Percentiles rank a stretch among this genome's conserved stretches.
Evolutionary conservation across 2,888 invertebrate genomes (phyloP).

Genomic region (Imbricaverruca yamaguchii): DNA sequence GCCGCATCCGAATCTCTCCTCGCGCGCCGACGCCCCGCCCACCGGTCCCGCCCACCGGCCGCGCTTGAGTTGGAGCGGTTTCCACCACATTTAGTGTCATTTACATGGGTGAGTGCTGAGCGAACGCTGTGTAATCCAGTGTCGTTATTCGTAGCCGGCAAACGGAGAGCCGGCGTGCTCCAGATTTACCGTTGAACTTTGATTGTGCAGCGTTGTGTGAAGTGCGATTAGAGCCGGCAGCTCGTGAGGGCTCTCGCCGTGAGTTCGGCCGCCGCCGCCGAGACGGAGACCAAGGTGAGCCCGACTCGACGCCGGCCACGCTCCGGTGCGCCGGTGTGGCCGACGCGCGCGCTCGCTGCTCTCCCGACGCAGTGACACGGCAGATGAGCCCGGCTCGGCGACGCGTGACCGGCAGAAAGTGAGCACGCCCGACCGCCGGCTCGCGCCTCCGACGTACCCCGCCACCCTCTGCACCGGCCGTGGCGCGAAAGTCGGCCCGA

Average conservation of each 20-base stretch:
- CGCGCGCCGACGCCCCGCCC: background rate
- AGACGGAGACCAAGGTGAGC: background rate
- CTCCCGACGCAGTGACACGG: background rate
- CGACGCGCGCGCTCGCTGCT: background rate
- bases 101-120: conserved; percentile 21
- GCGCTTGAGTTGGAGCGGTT: conserved; percentile 20
- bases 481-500: no score
- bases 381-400: no score
- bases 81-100: conserved; percentile 22
- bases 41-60: background rate
- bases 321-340: background rate
- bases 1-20: background rate
- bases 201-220: conserved; percentile 15
- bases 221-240: conserved; percentile 1
- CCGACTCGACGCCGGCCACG: background rate
- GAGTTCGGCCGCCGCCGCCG: no score
- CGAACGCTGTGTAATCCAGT: conserved; percentile 17
- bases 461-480: no score
- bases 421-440: no score
- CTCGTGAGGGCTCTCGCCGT: no score
- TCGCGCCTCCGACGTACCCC: no score
- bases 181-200: conserved; percentile 21
- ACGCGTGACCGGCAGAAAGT: no score
- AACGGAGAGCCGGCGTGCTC: conserved; percentile 5
- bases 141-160: conserved; percentile 10